A percentile compares a stretch with the other conserved stretches of the same genome.
Evolutionary conservation across 2,888 invertebrate genomes (phyloP).

Genomic region (Timandra comae): DNA sequence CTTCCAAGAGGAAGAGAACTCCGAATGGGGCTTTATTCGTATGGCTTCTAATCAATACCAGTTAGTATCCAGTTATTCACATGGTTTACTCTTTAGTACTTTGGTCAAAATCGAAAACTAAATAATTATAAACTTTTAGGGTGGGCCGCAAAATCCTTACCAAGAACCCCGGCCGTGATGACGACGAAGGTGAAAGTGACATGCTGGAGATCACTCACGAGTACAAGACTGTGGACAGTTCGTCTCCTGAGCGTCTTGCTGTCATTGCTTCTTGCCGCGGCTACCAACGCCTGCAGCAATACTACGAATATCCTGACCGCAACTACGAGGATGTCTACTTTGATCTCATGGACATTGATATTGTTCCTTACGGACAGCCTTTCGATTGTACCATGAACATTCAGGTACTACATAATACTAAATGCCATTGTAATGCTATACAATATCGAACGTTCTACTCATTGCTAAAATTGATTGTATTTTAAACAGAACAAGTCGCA

Average conservation of each 20-base stretch:
- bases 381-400: constrained; percentile 81
- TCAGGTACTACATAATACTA: constrained; percentile 58
- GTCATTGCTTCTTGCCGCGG: constrained; percentile 82
- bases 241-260: constrained; percentile 79
- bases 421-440: background rate
- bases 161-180: constrained; percentile 78
- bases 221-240: constrained; percentile 80
- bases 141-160: constrained; percentile 83
- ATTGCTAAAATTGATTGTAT: constrained; percentile 5
- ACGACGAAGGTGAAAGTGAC: constrained; percentile 80
- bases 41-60: constrained; percentile 80
- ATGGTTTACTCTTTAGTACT: background rate
- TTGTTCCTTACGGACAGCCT: constrained; percentile 79
- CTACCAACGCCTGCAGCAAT: constrained; percentile 77
- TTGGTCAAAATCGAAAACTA: background rate
- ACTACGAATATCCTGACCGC: constrained; percentile 77
- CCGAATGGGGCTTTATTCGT: constrained; percentile 81
- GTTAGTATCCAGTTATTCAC: constrained; percentile 71
- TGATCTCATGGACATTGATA: constrained; percentile 80
- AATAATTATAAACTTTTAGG: constrained; percentile 48
- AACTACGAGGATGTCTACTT: constrained; percentile 79
- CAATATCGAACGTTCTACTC: background rate
- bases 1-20: constrained; percentile 82
- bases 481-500: constrained; percentile 75
- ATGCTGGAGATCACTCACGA: constrained; percentile 80